A percentile compares a stretch with the other conserved stretches of the same genome.
These are phyloP conservation scores for Corydoras sp. DNA, from an alignment of 2,113 vertebrate genomes.

Conservation along the genomic window DNA sequence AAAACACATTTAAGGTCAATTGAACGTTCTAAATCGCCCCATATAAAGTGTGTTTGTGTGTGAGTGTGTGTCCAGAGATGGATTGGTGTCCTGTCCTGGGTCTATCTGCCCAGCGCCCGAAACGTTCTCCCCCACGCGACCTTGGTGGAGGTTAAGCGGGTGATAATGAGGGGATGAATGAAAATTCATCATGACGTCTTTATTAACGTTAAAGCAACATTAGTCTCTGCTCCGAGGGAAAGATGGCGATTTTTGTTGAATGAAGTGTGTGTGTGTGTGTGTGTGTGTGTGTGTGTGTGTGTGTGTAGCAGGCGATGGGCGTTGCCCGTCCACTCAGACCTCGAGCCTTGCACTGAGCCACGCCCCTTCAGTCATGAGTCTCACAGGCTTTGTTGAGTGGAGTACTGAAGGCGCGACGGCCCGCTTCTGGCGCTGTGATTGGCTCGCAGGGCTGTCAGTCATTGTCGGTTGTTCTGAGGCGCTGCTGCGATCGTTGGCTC, in stretches of 20 bases:
- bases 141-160: too few relatives aligned
- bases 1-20: too few relatives aligned
- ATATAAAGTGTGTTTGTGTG: too few relatives aligned
- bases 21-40: too few relatives aligned
- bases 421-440: constrained; percentile 42
- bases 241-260: neutral
- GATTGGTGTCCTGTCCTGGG: too few relatives aligned
- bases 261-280: neutral
- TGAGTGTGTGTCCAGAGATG: too few relatives aligned
- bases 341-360: constrained; percentile 46
- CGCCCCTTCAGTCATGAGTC: constrained; percentile 53
- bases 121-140: too few relatives aligned
- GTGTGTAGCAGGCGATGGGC: constrained; percentile 55
- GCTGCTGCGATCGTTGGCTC: constrained; percentile 53
- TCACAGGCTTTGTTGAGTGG: constrained; percentile 52
- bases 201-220: too few relatives aligned
- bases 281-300: constrained; percentile 15
- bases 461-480: constrained; percentile 49
- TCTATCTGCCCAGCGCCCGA: too few relatives aligned
- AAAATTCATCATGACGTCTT: too few relatives aligned
- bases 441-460: constrained; percentile 46
- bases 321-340: constrained; percentile 58
- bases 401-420: constrained; percentile 26
- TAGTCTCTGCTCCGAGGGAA: too few relatives aligned
- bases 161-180: too few relatives aligned